Conservation (phyloP, 2,888 invertebrate species). For the Nomada lathburiana region DNA sequence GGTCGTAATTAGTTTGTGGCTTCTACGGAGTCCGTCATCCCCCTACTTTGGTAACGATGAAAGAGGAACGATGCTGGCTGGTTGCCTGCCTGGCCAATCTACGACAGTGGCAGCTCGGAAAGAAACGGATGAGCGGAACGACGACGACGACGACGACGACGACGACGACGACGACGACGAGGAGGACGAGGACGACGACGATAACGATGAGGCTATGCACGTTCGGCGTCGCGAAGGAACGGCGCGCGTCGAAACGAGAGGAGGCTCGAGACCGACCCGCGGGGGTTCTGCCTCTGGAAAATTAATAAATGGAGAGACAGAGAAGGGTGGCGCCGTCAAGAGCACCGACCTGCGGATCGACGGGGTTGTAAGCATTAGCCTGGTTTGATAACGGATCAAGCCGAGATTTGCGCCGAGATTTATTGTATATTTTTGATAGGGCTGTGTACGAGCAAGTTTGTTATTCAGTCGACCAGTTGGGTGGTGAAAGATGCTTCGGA, state of each 20-base stretch:
- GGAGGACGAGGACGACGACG: conserved; percentile 25
- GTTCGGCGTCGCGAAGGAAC: conserved; percentile 52
- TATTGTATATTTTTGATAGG: too few relatives aligned
- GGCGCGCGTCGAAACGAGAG: conserved; percentile 1
- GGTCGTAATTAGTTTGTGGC: conserved; percentile 81
- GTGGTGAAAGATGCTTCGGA: too few relatives aligned
- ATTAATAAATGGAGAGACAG: conserved; percentile 60
- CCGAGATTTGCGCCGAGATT: not conserved
- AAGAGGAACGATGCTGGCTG: conserved; percentile 59
- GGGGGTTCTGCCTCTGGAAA: conserved; percentile 34
- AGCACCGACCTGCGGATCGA: not conserved
- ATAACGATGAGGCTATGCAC: not conserved
- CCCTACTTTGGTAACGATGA: conserved; percentile 55
- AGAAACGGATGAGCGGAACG: conserved; percentile 56
- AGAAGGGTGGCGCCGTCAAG: not conserved
- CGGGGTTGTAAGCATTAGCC: conserved; percentile 33
- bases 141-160: conserved; percentile 25
- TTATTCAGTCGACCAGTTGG: too few relatives aligned
- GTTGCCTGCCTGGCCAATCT: conserved; percentile 56
- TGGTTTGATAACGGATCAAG: not conserved
- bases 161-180: conserved; percentile 22
- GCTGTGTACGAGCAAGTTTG: too few relatives aligned
- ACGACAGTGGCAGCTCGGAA: conserved; percentile 35
- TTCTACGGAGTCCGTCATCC: conserved; percentile 76
- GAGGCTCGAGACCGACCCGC: conserved; percentile 33